Evolutionary conservation across 2,888 invertebrate species (phyloP), one percentile per base, ranked within the genome.

Genomic region (Aphrophora alni): DNA sequence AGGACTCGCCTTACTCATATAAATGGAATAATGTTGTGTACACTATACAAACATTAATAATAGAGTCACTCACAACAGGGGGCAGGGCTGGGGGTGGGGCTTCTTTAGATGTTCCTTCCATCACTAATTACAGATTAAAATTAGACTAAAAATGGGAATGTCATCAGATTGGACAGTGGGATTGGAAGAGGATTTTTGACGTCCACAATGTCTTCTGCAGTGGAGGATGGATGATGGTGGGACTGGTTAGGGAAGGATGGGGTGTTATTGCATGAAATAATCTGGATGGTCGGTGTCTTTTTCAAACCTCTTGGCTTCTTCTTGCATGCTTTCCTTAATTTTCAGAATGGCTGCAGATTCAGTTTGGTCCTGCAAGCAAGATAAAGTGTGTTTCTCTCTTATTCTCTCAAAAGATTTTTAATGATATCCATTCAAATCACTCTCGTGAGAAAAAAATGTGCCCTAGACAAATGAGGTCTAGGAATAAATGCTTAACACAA

Each of bases 241-340:
- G 59, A 59, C 7, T 21, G 59, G 59, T n/a, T 59, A 59, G 21
- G 59, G 59, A 59, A 59, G 59, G 59, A 59, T 59, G 21, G 80
- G 78, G 74, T 82, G 78, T 94, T 95, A 97, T 94, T 96, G 97
- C 96, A 97, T 97, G 91, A 96, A 97, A 92, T 97, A 97, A 91
- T 97, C 97, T 88, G 97, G 96, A 89, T 97, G 97, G 90, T 97
- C 97, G 86, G 97, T 95, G 91, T 97, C 97, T 93, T 97, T 97
- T 90, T 98, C 97, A 91, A 97, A 97, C 91, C 98, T 95, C 92
- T 98, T 98, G 89, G 98, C 98, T 91, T 99, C 99, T 90, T 99
- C 98, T 91, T 99, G 98, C 98, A 99, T 98, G 92, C 97, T 98
- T 91, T 98, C 98, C 93, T 99, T 99, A 90, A 99, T 99, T 93